Conservation (phyloP, 35 echinoderm and acorn worm species). For the Heliocidaris tuberculata region DNA sequence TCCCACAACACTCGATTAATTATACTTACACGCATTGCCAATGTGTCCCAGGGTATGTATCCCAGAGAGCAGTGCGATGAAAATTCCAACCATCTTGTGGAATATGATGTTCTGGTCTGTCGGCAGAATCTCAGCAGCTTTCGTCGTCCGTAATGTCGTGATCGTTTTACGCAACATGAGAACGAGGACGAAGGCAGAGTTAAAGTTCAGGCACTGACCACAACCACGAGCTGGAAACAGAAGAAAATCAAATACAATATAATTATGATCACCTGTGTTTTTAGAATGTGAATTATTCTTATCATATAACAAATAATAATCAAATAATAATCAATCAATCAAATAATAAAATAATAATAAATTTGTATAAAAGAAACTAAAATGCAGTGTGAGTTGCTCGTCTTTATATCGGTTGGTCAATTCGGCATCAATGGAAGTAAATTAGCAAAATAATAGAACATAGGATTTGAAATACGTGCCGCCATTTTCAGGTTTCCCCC, state of each 20-base stretch:
- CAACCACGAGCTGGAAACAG: constrained; percentile 61
- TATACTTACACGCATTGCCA: constrained; percentile 83
- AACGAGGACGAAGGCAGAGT: constrained; percentile 88
- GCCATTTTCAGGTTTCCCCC: too few species aligned
- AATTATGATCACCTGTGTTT: too few species aligned
- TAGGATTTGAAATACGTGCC: too few species aligned
- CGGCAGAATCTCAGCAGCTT: constrained; percentile 69
- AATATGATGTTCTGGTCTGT: constrained; percentile 97
- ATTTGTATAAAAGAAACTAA: too few species aligned
- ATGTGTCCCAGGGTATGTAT: constrained; percentile 83
- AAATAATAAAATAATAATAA: too few species aligned
- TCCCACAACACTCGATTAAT: background rate
- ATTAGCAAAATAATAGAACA: too few species aligned
- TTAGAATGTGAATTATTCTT: too few species aligned
- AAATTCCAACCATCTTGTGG: constrained; percentile 83
- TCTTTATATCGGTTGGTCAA: too few species aligned
- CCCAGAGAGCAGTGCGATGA: constrained; percentile 70
- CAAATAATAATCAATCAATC: too few species aligned
- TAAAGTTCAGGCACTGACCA: constrained; percentile 97
- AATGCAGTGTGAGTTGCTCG: too few species aligned
- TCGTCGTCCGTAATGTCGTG: constrained; percentile 84
- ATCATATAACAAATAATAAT: too few species aligned
- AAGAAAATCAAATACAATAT: background rate
- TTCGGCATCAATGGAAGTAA: too few species aligned
- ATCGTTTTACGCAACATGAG: constrained; percentile 88